phyloP scores from a whole-genome alignment of 2,797 vertebrate species.

The Denticeps clupeoides region DNA sequence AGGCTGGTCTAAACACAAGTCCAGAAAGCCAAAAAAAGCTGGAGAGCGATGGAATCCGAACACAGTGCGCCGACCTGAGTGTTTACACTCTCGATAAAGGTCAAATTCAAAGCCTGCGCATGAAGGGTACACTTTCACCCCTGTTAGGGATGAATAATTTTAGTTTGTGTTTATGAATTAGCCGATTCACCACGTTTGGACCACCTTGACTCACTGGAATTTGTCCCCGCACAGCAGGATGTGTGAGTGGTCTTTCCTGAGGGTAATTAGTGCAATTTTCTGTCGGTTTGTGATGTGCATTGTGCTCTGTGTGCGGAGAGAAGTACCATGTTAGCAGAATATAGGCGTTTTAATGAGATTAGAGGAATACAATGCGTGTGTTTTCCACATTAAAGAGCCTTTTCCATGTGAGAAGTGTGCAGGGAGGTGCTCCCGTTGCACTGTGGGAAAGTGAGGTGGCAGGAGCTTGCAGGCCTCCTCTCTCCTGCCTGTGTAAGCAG shows the following conservation, averaged over 20 bases:
- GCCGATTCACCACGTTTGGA: neutral
- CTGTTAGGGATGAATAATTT: neutral
- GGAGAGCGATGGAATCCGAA: constrained; percentile 7
- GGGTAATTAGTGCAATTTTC: too few relatives aligned
- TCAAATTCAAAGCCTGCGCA: neutral
- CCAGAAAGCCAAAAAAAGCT: constrained; percentile 12
- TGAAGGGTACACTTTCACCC: neutral
- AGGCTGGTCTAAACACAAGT: constrained; percentile 21
- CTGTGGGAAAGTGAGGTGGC: constrained; percentile 18
- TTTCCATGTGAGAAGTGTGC: neutral
- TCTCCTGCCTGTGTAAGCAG: constrained; percentile 23
- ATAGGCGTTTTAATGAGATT: too few relatives aligned
- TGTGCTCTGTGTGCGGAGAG: too few relatives aligned
- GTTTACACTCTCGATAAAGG: constrained; percentile 4
- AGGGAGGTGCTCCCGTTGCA: constrained; percentile 7
- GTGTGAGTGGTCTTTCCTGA: too few relatives aligned
- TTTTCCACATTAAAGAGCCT: too few relatives aligned
- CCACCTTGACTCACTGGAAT: neutral
- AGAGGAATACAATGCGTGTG: too few relatives aligned
- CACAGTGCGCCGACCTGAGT: constrained; percentile 10
- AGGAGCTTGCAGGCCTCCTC: constrained; percentile 7
- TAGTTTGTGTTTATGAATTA: neutral
- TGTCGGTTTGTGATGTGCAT: too few relatives aligned
- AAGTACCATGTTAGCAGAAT: too few relatives aligned
- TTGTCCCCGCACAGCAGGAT: too few relatives aligned